These are phyloP conservation scores for Salmo trutta DNA, from an alignment of 2,797 vertebrate species.

Conservation along the genomic window DNA sequence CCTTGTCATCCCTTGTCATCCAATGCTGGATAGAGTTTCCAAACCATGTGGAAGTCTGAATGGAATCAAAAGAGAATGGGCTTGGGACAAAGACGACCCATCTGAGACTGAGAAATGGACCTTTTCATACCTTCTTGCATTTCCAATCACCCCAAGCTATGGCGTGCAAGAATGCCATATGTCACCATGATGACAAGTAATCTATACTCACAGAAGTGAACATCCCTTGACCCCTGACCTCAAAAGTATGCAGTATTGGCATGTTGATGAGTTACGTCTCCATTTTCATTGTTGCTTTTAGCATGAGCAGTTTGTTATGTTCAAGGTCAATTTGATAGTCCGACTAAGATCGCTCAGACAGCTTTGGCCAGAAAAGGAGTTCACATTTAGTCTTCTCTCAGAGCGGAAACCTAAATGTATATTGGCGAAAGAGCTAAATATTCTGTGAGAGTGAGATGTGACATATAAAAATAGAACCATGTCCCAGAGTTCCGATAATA, in stretches of 20 bases:
- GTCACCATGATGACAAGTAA: background rate
- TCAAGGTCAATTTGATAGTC: background rate
- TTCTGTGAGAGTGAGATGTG: background rate
- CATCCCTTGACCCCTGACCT: slow-evolving; percentile 14
- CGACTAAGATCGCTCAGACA: background rate
- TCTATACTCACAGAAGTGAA: background rate
- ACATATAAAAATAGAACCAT: background rate
- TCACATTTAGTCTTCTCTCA: background rate
- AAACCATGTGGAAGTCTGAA: background rate
- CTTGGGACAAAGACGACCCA: slow-evolving; percentile 4
- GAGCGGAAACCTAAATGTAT: background rate
- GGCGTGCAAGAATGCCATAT: background rate
- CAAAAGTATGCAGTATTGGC: background rate
- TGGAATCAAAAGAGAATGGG: background rate
- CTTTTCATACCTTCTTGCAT: background rate
- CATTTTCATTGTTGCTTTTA: background rate
- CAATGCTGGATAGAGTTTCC: slow-evolving; percentile 12
- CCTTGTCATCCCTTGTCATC: background rate
- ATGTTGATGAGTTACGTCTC: background rate
- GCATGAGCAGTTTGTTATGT: background rate
- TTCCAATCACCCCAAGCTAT: background rate
- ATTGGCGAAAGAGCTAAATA: background rate
- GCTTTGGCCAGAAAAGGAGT: slow-evolving; percentile 1
- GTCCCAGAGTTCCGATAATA: background rate
- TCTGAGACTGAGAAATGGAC: background rate